These are phyloP conservation scores for Oncorhynchus kisutch DNA, from an alignment of 2,113 vertebrate species.

Conservation along the genomic window DNA sequence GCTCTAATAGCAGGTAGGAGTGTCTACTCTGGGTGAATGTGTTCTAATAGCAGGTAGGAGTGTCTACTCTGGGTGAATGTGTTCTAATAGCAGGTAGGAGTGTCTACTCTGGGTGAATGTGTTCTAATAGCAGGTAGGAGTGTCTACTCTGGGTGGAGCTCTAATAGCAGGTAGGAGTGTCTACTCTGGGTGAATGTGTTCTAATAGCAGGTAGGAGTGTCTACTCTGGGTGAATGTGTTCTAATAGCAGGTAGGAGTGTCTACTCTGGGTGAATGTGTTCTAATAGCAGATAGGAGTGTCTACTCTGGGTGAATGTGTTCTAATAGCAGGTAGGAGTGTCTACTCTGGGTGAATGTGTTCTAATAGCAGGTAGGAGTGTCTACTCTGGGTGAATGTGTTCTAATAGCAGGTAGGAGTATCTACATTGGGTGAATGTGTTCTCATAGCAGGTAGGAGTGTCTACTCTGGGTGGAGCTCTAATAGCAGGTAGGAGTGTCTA, in stretches of 20 bases:
- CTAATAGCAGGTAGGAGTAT: not conserved
- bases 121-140: not conserved
- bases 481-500: not conserved
- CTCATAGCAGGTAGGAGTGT: not conserved
- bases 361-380: not conserved
- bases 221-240: not conserved
- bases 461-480: not conserved
- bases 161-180: not conserved
- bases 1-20: not conserved
- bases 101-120: not conserved
- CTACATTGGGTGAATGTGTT: not conserved
- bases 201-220: not conserved
- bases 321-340: not conserved
- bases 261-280: not conserved
- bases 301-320: no score
- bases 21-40: not conserved
- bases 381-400: not conserved
- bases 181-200: not conserved
- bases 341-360: not conserved
- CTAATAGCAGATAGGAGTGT: not conserved
- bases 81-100: not conserved
- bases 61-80: not conserved
- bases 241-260: not conserved
- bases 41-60: not conserved
- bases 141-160: not conserved